Evolutionary conservation across 2,113 vertebrate species (phyloP).

Genomic region (Caranx ignobilis): DNA sequence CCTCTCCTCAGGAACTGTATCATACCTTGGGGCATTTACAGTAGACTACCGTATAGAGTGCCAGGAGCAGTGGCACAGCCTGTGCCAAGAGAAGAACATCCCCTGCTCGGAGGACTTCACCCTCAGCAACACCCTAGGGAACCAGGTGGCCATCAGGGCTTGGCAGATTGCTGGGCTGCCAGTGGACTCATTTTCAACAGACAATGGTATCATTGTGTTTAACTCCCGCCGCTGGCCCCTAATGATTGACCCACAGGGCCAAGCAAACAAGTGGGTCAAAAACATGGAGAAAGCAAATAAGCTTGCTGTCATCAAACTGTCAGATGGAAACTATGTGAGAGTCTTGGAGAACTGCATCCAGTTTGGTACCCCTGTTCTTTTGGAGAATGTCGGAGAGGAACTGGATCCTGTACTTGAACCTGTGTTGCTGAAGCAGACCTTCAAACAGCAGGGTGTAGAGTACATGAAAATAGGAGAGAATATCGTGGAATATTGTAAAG

Average conservation of each 20-base stretch:
- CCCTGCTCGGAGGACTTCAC: constrained; percentile 89
- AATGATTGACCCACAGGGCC: constrained; percentile 96
- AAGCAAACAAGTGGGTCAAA: constrained; percentile 96
- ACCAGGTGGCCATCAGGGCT: constrained; percentile 89
- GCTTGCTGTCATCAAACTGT: constrained; percentile 90
- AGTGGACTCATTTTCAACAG: constrained; percentile 92
- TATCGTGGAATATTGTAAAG: constrained; percentile 89
- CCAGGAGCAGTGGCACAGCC: constrained; percentile 86
- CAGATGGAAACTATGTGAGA: constrained; percentile 89
- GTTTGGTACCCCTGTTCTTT: constrained; percentile 90
- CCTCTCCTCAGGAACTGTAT: constrained; percentile 90
- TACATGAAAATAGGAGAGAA: constrained; percentile 94
- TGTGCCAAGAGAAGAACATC: constrained; percentile 86
- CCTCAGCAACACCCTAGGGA: constrained; percentile 88
- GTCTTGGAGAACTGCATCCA: constrained; percentile 90
- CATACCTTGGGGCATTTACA: constrained; percentile 93
- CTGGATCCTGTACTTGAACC: constrained; percentile 92
- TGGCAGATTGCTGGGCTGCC: constrained; percentile 95
- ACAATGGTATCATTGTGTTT: constrained; percentile 94
- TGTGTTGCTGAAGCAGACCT: constrained; percentile 91
- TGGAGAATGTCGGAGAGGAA: constrained; percentile 93
- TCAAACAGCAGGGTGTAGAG: constrained; percentile 92
- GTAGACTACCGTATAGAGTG: constrained; percentile 89
- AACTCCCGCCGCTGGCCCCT: constrained; percentile 93
- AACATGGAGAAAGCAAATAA: constrained; percentile 94